Percentiles rank a stretch among this genome's conserved stretches.
These are phyloP conservation scores for Siniperca knerii DNA, from an alignment of 2,113 vertebrate genomes.

Conservation along the genomic window DNA sequence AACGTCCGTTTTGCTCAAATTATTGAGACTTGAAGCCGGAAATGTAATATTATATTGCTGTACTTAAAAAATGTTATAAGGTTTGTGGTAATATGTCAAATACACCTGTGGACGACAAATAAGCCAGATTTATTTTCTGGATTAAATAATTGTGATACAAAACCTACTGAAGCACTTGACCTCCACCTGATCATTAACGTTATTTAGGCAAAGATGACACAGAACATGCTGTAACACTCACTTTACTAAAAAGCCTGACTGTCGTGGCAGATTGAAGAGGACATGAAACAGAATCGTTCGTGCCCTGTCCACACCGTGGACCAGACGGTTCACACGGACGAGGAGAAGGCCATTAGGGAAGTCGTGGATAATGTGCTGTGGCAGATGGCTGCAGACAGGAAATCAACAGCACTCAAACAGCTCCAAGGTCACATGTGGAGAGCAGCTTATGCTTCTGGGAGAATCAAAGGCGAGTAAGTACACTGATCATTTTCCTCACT, in stretches of 20 bases:
- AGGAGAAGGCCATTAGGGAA: conserved; percentile 89
- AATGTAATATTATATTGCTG: too few relatives aligned
- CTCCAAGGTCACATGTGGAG: conserved; percentile 98
- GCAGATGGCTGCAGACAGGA: conserved; percentile 97
- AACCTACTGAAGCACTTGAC: neutral
- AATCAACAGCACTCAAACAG: conserved; percentile 95
- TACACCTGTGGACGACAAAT: neutral
- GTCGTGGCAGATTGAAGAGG: conserved; percentile 90
- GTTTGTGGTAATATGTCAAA: too few relatives aligned
- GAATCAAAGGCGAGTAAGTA: conserved; percentile 96
- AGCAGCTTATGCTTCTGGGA: conserved; percentile 89
- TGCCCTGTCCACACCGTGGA: conserved; percentile 89
- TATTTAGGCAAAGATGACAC: neutral
- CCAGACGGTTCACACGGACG: conserved; percentile 86
- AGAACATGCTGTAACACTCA: neutral
- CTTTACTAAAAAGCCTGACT: neutral
- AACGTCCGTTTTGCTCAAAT: neutral
- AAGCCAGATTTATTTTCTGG: neutral
- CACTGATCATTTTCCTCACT: conserved; percentile 29
- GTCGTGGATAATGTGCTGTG: conserved; percentile 93
- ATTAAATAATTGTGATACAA: neutral
- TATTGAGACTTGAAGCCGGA: neutral
- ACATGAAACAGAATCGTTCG: conserved; percentile 88
- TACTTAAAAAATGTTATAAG: too few relatives aligned
- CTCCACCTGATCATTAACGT: neutral